Percentiles rank a stretch among this genome's conserved stretches.
These are phyloP conservation scores for Cuculus canorus DNA, from an alignment of 2,797 vertebrate genomes.

Conservation along the genomic window DNA sequence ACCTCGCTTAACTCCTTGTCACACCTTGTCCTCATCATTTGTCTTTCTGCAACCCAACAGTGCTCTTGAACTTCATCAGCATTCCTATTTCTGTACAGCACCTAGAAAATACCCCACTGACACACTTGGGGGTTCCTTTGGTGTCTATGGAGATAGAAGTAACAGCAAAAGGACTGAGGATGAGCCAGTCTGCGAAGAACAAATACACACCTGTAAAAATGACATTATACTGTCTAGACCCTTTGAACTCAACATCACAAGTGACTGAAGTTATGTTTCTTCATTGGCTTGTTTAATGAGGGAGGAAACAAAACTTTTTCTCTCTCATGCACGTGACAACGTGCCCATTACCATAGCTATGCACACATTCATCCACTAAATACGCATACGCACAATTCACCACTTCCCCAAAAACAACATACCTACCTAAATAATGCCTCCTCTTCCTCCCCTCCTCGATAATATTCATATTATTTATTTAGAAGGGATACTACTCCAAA, in stretches of 20 bases:
- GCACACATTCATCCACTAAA: neutral
- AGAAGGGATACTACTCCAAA: slow-evolving; percentile 31
- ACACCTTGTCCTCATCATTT: neutral
- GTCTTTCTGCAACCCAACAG: neutral
- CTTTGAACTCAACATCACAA: neutral
- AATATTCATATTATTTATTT: neutral
- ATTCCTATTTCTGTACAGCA: neutral
- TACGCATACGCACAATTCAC: neutral
- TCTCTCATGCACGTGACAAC: neutral
- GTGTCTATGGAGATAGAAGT: neutral
- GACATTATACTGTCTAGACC: neutral
- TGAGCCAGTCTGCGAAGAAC: neutral
- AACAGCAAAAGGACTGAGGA: neutral
- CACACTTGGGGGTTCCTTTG: neutral
- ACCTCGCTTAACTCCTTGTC: neutral
- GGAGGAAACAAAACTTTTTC: neutral
- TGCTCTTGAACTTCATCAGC: neutral
- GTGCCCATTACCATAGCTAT: neutral
- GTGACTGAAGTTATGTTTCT: neutral
- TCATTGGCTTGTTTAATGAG: neutral
- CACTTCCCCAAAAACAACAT: neutral
- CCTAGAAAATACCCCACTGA: neutral
- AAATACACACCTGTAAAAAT: neutral
- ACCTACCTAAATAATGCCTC: neutral
- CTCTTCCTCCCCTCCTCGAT: neutral